Percentiles rank a stretch among this genome's conserved stretches.
These are phyloP conservation scores for Actinemys pallida DNA, from an alignment of 2,113 vertebrate species.

Conservation along the genomic window DNA sequence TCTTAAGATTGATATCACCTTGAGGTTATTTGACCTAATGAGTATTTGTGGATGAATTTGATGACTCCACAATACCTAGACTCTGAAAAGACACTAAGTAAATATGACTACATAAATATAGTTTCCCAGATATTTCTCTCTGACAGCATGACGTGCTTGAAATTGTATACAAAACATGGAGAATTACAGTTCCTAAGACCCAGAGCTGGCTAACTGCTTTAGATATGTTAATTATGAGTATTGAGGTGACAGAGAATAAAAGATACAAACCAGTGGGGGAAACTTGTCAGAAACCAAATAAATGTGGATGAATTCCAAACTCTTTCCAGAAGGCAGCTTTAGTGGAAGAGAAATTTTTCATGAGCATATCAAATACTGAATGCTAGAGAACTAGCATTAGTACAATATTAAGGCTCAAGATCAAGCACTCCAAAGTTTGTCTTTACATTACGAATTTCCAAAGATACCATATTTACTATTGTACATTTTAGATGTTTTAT, in stretches of 20 bases:
- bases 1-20: neutral
- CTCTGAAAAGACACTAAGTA: neutral
- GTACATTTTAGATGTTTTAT: neutral
- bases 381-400: neutral
- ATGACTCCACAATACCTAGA: neutral
- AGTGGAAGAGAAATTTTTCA: neutral
- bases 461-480: neutral
- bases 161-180: neutral
- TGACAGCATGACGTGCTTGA: neutral
- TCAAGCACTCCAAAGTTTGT: neutral
- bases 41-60: neutral
- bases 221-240: neutral
- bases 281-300: slow-evolving; percentile 14
- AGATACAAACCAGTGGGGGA: neutral
- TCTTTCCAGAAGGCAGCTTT: neutral
- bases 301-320: neutral
- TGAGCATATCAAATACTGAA: neutral
- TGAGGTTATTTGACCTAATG: neutral
- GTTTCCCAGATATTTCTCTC: slow-evolving; percentile 13
- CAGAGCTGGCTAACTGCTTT: neutral
- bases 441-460: neutral
- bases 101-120: neutral
- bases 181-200: neutral
- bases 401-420: neutral
- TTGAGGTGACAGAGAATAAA: slow-evolving; percentile 18